Percentiles rank a stretch among this genome's conserved stretches.
Evolutionary conservation across 2,888 invertebrate species (phyloP).

Genomic region (Muschampia plurimacula): DNA sequence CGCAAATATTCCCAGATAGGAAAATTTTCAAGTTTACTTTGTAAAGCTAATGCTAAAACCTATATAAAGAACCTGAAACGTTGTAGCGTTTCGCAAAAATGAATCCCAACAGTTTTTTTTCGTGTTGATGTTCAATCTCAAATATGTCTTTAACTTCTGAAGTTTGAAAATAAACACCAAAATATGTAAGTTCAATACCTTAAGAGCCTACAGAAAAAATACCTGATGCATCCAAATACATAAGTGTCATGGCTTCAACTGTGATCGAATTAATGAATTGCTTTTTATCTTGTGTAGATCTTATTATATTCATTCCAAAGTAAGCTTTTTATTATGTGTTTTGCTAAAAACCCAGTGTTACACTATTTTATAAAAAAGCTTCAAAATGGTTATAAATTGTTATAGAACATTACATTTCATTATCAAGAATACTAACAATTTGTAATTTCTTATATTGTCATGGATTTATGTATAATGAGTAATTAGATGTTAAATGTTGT

Average conservation of each 20-base stretch:
- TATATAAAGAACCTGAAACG: background rate
- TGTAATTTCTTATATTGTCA: too few species aligned
- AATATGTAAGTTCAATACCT: background rate
- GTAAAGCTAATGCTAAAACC: too few species aligned
- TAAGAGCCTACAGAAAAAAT: conserved; percentile 16
- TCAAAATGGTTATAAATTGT: background rate
- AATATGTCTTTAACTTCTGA: background rate
- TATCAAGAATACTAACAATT: too few species aligned
- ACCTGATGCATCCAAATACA: background rate
- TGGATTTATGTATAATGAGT: background rate
- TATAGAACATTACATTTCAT: background rate
- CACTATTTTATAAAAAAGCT: conserved; percentile 52
- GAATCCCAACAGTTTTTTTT: conserved; percentile 16
- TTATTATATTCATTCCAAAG: conserved; percentile 43
- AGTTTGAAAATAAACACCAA: background rate
- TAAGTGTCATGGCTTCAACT: conserved; percentile 8
- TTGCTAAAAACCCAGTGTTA: conserved; percentile 47
- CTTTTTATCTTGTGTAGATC: conserved; percentile 54
- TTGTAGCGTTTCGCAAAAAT: conserved; percentile 4
- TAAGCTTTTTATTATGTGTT: conserved; percentile 45
- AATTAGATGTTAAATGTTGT: background rate
- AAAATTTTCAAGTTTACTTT: too few species aligned
- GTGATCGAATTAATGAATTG: conserved; percentile 22
- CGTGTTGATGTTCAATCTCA: conserved; percentile 5
- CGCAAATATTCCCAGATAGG: too few species aligned